phyloP scores from a whole-genome alignment of 2,797 vertebrate genomes.

The Loriculus beryllinus region DNA sequence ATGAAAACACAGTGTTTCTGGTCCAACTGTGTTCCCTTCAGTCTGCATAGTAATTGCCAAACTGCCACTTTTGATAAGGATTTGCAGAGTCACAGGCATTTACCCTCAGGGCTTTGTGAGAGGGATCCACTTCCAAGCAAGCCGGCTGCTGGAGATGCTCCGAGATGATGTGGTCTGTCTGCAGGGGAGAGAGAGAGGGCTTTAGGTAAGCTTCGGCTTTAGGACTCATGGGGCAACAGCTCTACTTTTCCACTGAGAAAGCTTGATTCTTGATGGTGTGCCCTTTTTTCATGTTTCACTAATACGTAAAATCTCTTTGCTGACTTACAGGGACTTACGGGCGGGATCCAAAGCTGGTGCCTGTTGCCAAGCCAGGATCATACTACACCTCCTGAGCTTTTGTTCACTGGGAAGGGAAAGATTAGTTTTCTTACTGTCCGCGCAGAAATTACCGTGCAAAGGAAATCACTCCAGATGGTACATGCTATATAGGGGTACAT shows the following conservation, averaged over 20 bases:
- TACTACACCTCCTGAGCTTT: not conserved
- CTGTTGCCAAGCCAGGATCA: not conserved
- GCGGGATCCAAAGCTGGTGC: not conserved
- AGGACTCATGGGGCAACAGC: not conserved
- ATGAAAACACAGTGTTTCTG: not conserved
- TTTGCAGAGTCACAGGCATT: constrained; percentile 77
- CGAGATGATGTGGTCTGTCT: constrained; percentile 84
- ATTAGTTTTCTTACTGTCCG: not conserved
- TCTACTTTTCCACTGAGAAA: accelerated
- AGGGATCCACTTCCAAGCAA: constrained; percentile 82
- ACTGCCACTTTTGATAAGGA: constrained; percentile 89
- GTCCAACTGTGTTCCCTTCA: constrained; percentile 43
- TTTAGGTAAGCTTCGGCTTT: not conserved
- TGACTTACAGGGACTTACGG: not conserved
- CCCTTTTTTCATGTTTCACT: not conserved
- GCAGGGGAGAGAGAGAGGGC: not conserved
- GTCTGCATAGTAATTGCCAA: constrained; percentile 81
- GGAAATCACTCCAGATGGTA: not conserved
- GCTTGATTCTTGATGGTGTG: not conserved
- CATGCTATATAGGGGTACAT: not conserved
- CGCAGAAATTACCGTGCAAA: not conserved
- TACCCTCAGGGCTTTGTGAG: constrained; percentile 63
- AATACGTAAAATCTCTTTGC: not conserved
- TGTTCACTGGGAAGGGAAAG: not conserved
- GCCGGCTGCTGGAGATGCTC: constrained; percentile 70